Conservation (phyloP, 2,888 invertebrate species). For the Cosmorhoe ocellata region DNA sequence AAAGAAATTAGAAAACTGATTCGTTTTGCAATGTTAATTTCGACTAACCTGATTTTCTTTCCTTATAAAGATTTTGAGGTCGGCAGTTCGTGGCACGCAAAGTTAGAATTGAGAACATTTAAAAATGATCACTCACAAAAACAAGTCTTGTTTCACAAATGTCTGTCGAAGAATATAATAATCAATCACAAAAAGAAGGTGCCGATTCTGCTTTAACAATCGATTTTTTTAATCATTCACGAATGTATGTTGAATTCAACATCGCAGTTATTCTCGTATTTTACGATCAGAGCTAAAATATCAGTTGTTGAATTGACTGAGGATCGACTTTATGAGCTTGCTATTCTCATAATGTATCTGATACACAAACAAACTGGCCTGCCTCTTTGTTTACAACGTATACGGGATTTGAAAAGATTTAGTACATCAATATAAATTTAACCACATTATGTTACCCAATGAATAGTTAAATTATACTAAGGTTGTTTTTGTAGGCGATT, state of each 20-base stretch:
- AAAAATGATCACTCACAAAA: slow-evolving; percentile 37
- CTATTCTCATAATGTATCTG: slow-evolving; percentile 38
- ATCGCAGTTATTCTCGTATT: slow-evolving; percentile 30
- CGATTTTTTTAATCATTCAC: slow-evolving; percentile 25
- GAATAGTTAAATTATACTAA: slow-evolving; percentile 19
- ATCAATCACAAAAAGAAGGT: slow-evolving; percentile 29
- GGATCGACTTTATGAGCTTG: slow-evolving; percentile 36
- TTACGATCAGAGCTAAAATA: slow-evolving; percentile 36
- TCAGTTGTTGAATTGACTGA: slow-evolving; percentile 31
- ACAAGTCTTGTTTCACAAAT: slow-evolving; percentile 39
- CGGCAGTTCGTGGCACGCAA: slow-evolving; percentile 57
- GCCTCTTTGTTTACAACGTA: slow-evolving; percentile 11
- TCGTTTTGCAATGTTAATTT: slow-evolving; percentile 61
- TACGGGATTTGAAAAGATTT: slow-evolving; percentile 5
- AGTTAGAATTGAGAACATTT: slow-evolving; percentile 51
- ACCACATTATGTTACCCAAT: too few relatives aligned
- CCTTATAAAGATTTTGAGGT: slow-evolving; percentile 61
- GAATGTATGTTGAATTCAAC: slow-evolving; percentile 24
- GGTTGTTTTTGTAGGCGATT: slow-evolving; percentile 13
- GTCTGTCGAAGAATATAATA: slow-evolving; percentile 34
- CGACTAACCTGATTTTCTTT: slow-evolving; percentile 54
- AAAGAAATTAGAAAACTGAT: slow-evolving; percentile 42
- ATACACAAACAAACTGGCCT: slow-evolving; percentile 12
- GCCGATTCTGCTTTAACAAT: slow-evolving; percentile 28
- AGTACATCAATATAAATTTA: slow-evolving; percentile 11